Conservation (phyloP, 2,888 invertebrate species). For the Chironomus riparius region DNA sequence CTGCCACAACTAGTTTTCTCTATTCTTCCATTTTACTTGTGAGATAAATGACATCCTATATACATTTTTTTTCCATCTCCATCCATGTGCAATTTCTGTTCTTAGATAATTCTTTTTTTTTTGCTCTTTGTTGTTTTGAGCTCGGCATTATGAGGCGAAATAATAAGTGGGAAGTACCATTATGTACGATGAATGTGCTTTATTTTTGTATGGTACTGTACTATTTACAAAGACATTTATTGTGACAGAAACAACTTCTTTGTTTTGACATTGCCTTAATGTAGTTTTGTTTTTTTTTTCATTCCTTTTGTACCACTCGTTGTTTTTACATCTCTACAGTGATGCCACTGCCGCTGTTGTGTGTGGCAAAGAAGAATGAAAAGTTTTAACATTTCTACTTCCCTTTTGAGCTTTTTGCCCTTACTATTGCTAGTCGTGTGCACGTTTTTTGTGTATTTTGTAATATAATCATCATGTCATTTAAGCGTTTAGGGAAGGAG, state of each 20-base stretch:
- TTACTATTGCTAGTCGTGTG: no score
- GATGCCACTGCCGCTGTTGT: no score
- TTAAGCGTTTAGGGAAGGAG: no score
- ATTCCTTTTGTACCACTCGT: neutral
- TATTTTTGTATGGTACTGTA: neutral
- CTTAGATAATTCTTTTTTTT: neutral
- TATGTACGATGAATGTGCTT: neutral
- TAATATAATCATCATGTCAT: no score
- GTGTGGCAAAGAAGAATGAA: no score
- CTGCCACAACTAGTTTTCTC: no score
- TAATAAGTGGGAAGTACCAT: neutral
- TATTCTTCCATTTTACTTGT: neutral
- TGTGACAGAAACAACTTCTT: constrained; percentile 27
- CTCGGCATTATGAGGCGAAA: neutral
- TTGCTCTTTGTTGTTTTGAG: neutral
- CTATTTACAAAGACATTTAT: constrained; percentile 26
- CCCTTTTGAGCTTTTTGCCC: no score
- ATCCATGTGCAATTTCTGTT: neutral
- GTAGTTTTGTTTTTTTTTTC: neutral
- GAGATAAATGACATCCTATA: neutral
- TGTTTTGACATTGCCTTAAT: constrained; percentile 20
- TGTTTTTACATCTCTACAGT: no score
- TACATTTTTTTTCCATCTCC: neutral
- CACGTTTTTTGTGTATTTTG: no score
- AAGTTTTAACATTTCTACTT: no score